Evolutionary conservation across 2,113 vertebrate genomes (phyloP).

Genomic region (Elanoides forficatus): DNA sequence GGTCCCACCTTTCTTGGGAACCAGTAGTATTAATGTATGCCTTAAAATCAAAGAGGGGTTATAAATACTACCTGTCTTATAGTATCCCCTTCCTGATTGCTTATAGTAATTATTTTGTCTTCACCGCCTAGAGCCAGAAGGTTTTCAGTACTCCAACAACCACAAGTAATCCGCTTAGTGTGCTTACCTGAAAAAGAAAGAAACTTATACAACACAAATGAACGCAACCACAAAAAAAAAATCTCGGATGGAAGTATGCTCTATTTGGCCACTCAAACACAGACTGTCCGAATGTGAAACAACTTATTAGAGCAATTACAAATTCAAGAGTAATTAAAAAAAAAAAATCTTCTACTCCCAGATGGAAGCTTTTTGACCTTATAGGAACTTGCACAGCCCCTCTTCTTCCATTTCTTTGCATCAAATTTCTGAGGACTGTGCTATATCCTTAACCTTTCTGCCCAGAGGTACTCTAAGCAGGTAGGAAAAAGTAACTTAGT

Average conservation of each 20-base stretch:
- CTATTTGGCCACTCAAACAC: neutral
- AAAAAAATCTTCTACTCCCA: neutral
- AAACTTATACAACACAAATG: neutral
- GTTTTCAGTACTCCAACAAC: constrained; percentile 93
- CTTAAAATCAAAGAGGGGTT: neutral
- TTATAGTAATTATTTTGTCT: constrained; percentile 90
- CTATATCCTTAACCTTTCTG: neutral
- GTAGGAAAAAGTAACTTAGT: neutral
- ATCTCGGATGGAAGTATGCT: neutral
- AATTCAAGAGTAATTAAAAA: neutral
- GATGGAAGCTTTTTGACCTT: neutral
- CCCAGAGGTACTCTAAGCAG: neutral
- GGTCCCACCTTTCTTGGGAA: neutral
- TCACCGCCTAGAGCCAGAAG: constrained; percentile 93
- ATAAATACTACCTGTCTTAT: constrained; percentile 84
- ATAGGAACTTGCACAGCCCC: neutral
- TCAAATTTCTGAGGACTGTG: neutral
- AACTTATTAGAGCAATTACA: neutral
- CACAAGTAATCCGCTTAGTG: constrained; percentile 92
- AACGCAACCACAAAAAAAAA: neutral
- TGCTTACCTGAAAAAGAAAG: constrained; percentile 87
- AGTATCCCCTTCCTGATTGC: constrained; percentile 95
- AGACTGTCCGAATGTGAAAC: neutral
- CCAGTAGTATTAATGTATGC: neutral
- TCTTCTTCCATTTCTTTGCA: neutral